These are phyloP conservation scores for Nemotelus nigrinus DNA, from an alignment of 2,888 invertebrate species.

Conservation along the genomic window DNA sequence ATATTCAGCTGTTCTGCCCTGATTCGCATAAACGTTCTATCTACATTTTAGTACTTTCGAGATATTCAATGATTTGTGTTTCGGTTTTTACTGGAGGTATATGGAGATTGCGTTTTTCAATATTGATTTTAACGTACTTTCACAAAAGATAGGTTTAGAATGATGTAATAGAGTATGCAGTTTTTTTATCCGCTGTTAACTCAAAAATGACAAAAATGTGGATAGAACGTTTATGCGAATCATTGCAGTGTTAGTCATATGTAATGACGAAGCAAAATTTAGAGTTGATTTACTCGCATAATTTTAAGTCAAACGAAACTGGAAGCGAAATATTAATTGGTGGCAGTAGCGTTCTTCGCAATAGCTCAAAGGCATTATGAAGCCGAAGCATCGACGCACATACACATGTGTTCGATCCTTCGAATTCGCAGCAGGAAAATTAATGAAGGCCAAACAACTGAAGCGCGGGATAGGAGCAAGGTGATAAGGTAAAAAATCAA, in stretches of 20 bases:
- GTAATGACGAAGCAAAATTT: constrained; percentile 16
- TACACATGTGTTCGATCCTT: neutral
- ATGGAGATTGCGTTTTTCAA: too few relatives aligned
- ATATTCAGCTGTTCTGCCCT: neutral
- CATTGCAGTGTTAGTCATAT: neutral
- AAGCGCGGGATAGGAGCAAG: neutral
- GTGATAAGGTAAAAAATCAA: constrained; percentile 14
- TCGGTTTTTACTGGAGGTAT: too few relatives aligned
- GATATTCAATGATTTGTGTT: too few relatives aligned
- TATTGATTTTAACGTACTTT: too few relatives aligned
- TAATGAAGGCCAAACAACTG: neutral
- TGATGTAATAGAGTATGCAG: too few relatives aligned
- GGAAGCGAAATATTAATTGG: constrained; percentile 40
- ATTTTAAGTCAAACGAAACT: constrained; percentile 28
- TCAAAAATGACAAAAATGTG: too few relatives aligned
- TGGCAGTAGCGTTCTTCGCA: neutral
- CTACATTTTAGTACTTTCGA: too few relatives aligned
- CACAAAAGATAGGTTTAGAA: too few relatives aligned
- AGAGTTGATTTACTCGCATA: constrained; percentile 32
- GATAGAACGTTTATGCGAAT: too few relatives aligned
- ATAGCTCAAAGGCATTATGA: neutral
- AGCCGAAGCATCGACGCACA: neutral
- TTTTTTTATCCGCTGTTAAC: too few relatives aligned
- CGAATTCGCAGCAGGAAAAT: neutral
- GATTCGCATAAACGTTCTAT: too few relatives aligned